Evolutionary conservation across 2,797 vertebrate genomes (phyloP).

Genomic region (Clarias pachynema): DNA sequence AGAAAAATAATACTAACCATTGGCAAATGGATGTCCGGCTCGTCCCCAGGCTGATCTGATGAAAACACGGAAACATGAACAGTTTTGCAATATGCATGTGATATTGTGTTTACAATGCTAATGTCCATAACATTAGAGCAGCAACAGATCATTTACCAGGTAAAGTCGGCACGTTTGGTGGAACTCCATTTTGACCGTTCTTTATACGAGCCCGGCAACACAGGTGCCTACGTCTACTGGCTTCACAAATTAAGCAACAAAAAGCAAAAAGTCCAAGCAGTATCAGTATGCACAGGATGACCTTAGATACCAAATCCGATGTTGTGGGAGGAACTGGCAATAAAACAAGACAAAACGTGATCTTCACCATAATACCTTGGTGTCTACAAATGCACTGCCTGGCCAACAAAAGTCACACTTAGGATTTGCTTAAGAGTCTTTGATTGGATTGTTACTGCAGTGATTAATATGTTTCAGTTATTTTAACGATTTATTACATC

Average conservation of each 20-base stretch:
- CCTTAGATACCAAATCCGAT: slow-evolving; percentile 7
- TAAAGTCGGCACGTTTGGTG: slow-evolving; percentile 7
- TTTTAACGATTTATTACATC: no score
- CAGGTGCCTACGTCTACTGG: slow-evolving; percentile 7
- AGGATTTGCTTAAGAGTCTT: no score
- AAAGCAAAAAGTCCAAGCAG: slow-evolving; percentile 24
- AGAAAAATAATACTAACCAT: slow-evolving; percentile 63
- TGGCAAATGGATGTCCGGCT: not conserved
- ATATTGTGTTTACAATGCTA: not conserved
- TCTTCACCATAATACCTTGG: not conserved
- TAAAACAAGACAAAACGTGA: slow-evolving; percentile 18
- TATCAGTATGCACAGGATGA: slow-evolving; percentile 32
- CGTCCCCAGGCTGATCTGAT: slow-evolving; percentile 61
- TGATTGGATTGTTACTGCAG: no score
- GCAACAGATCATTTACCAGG: slow-evolving; percentile 30
- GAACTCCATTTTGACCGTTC: not conserved
- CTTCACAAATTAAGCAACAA: not conserved
- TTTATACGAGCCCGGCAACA: not conserved
- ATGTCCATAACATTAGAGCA: not conserved
- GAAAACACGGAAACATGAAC: slow-evolving; percentile 46
- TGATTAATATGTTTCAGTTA: no score
- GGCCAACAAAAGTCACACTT: no score
- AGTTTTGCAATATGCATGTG: not conserved
- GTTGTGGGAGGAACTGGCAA: not conserved
- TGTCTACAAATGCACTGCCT: not conserved